Percentiles rank a stretch among this genome's conserved stretches.
Conservation (phyloP, 2,113 vertebrate genomes). For the Gnathonemus echidnorhynchus region DNA sequence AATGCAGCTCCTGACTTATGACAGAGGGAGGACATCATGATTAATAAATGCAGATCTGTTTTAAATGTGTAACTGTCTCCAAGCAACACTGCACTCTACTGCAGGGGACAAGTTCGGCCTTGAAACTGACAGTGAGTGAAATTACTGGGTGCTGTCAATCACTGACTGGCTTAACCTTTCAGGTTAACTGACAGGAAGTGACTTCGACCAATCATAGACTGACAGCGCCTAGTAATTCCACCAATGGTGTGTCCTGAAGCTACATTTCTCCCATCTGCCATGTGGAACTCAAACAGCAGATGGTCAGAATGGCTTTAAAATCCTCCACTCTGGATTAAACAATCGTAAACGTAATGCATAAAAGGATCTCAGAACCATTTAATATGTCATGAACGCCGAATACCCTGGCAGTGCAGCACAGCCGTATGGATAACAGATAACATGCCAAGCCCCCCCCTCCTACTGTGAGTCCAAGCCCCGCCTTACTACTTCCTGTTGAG, state of each 20-base stretch:
- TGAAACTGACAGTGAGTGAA: neutral
- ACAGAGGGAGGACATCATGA: neutral
- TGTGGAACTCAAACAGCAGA: neutral
- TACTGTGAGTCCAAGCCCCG: neutral
- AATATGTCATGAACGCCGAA: neutral
- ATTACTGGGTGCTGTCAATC: neutral
- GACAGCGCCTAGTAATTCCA: neutral
- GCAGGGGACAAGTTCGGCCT: neutral
- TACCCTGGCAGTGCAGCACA: neutral
- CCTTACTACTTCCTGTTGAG: neutral
- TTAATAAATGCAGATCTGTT: neutral
- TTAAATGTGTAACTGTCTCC: neutral
- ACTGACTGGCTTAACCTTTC: neutral
- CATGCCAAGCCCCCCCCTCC: neutral
- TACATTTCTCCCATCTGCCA: neutral
- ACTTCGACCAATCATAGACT: neutral
- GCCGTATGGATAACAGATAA: neutral
- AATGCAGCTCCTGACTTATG: neutral
- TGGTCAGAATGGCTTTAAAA: neutral
- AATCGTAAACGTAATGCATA: neutral
- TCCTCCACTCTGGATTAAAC: neutral
- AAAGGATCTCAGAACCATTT: neutral
- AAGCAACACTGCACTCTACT: neutral
- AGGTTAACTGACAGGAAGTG: neutral
- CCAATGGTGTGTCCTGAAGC: neutral